Evolutionary conservation across 2,797 vertebrate genomes (phyloP).

Genomic region (Arrhamphus sclerolepis): DNA sequence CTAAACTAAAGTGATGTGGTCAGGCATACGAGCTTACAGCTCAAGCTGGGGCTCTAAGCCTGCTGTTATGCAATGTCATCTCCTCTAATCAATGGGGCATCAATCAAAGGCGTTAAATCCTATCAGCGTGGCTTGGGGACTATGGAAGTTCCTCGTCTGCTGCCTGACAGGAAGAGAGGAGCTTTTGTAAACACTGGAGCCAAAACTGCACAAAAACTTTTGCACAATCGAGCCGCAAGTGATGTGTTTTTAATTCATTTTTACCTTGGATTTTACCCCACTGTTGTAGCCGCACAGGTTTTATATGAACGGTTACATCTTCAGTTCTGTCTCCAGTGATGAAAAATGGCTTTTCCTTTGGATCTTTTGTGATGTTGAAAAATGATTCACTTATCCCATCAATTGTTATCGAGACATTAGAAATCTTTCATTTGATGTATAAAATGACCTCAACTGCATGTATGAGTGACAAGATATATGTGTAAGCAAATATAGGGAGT

Average conservation of each 20-base stretch:
- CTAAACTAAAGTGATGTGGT: slow-evolving; percentile 23
- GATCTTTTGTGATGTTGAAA: slow-evolving; percentile 22
- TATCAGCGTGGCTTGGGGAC: slow-evolving; percentile 67
- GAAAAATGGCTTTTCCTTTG: slow-evolving; percentile 16
- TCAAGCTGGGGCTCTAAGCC: slow-evolving; percentile 17
- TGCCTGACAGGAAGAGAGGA: slow-evolving; percentile 35
- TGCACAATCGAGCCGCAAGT: background rate
- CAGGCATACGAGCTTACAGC: slow-evolving; percentile 17
- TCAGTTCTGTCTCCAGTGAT: slow-evolving; percentile 28
- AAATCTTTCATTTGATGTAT: slow-evolving; percentile 51
- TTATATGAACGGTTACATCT: background rate
- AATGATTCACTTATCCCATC: slow-evolving; percentile 31
- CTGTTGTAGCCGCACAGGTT: slow-evolving; percentile 7
- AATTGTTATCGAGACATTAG: slow-evolving; percentile 54
- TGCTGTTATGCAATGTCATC: slow-evolving; percentile 64
- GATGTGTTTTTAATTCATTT: background rate
- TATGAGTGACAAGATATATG: slow-evolving; percentile 67
- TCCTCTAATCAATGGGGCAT: slow-evolving; percentile 60
- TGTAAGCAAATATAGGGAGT: slow-evolving; percentile 78
- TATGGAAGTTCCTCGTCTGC: slow-evolving; percentile 51
- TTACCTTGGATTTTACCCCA: background rate
- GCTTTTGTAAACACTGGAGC: slow-evolving; percentile 31
- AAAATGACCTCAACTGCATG: slow-evolving; percentile 60
- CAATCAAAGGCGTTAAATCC: slow-evolving; percentile 72
- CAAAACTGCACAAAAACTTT: slow-evolving; percentile 21